Evolutionary conservation across 2,113 vertebrate genomes (phyloP).

Genomic region (Lanius collurio): DNA sequence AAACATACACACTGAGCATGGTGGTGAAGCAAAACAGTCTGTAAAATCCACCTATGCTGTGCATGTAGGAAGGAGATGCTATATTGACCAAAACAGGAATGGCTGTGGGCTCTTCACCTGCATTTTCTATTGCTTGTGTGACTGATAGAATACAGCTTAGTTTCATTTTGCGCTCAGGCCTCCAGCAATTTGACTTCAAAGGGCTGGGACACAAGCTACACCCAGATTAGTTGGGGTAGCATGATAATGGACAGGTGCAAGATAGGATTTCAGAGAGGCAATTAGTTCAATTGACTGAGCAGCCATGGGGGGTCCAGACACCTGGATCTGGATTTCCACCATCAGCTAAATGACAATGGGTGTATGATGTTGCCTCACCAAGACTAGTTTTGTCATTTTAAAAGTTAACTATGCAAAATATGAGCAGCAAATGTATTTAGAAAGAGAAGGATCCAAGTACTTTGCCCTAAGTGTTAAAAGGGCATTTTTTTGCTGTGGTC

Average conservation of each 20-base stretch:
- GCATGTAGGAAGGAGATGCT: neutral
- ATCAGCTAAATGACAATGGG: neutral
- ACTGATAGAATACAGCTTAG: neutral
- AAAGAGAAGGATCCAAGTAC: neutral
- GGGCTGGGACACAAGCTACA: neutral
- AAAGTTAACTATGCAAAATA: neutral
- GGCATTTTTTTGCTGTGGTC: neutral
- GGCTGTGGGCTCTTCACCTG: neutral
- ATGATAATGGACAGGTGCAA: neutral
- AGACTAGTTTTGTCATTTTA: neutral
- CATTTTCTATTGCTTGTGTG: neutral
- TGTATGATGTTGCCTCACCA: neutral
- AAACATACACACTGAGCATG: fast-evolving
- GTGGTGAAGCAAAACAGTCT: neutral
- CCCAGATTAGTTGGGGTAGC: neutral
- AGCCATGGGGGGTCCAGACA: neutral
- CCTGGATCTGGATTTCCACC: neutral
- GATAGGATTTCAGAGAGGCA: neutral
- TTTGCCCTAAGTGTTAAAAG: neutral
- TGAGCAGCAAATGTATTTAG: neutral
- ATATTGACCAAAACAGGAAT: neutral
- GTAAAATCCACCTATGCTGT: neutral
- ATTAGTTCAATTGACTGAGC: neutral
- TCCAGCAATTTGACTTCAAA: neutral
- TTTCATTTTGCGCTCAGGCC: neutral